Evolutionary conservation across 1,140 invertebrate genomes (phyloP), one percentile per base, ranked within the genome.

Genomic region (Drosophila pruinosa): DNA sequence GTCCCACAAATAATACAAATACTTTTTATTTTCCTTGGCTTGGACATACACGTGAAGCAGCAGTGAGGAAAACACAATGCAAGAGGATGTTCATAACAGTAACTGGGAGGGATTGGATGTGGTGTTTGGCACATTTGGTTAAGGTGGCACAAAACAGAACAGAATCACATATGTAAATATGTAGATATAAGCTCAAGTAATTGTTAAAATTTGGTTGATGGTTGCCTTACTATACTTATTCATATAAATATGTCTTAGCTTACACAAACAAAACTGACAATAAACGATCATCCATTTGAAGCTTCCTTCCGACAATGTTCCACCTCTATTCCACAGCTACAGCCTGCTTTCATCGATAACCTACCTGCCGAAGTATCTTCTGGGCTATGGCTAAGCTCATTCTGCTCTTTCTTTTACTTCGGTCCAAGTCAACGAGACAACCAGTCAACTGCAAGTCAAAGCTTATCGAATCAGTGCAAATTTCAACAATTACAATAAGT

Each of bases 281-380:
- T 80, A 83, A 77, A 72, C 43, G 10, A 21, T 4, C 36, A 28
- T 15, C 24, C 10, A 59, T 47, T 59, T 31, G 10, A 28, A 24
- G 17, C 10, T 3, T 43, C 7, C 15, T 41, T 41, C 4, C 36
- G 36, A 10, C 36, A 63, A 45, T 47, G 12, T 5, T 68, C 47
- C 19, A 10, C 21, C 14, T 53, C 43, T 28, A 8, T 14, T 6
- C 19, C 7, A 43, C 52, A 90, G 89, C 65, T 90, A 90, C 41
- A 90, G 89, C 53, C 72, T 90, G 39, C 64, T 90, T n/a, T 80
- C 89, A n/a, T 90, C 89, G 7, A 90, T 90, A 34, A 90, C 85
- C 8, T 90, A 90, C 56, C 70, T 90, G 81, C 89, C 89, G 47
- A 90, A 90, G 48, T 90, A 90, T 61, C 73, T 90, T 53, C 58